Percentiles rank a stretch among this genome's conserved stretches.
Evolutionary conservation across 2,797 vertebrate species (phyloP).

Genomic region (Xerus rutilus): DNA sequence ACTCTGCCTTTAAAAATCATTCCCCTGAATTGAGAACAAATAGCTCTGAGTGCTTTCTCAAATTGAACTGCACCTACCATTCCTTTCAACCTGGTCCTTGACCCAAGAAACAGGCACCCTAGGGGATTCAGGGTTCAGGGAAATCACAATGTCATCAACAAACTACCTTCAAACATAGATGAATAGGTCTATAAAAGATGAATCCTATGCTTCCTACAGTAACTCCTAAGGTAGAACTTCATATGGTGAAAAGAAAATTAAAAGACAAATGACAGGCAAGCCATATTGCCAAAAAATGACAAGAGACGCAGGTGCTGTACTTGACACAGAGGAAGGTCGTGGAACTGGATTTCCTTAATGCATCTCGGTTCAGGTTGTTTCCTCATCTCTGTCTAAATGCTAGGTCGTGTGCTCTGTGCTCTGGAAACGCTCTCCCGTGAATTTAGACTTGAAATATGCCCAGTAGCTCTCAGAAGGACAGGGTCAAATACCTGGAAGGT

Average conservation of each 20-base stretch:
- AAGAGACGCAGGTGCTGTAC: not conserved
- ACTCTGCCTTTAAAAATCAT: not conserved
- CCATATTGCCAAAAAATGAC: conserved; percentile 28
- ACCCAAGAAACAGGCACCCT: not conserved
- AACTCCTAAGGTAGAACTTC: conserved; percentile 63
- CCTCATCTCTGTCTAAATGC: conserved; percentile 53
- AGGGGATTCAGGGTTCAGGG: conserved; percentile 33
- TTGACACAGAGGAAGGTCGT: conserved; percentile 75
- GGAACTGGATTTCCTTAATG: conserved; percentile 55
- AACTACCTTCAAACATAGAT: conserved; percentile 65
- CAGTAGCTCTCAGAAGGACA: conserved; percentile 54
- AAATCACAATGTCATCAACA: conserved; percentile 57
- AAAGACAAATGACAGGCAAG: conserved; percentile 73
- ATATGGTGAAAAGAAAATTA: not conserved
- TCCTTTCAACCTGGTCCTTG: conserved; percentile 39
- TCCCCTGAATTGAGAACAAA: not conserved
- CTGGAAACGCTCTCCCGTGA: conserved; percentile 74
- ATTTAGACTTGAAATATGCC: conserved; percentile 81
- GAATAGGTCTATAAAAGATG: conserved; percentile 69
- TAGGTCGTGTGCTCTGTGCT: conserved; percentile 36
- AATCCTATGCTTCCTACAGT: conserved; percentile 58
- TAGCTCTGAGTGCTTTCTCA: conserved; percentile 10
- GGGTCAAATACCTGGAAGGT: conserved; percentile 77
- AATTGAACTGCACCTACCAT: conserved; percentile 47
- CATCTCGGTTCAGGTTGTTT: conserved; percentile 24